phyloP scores from a whole-genome alignment of 2,113 vertebrate species.

The Rhipidura dahli region DNA sequence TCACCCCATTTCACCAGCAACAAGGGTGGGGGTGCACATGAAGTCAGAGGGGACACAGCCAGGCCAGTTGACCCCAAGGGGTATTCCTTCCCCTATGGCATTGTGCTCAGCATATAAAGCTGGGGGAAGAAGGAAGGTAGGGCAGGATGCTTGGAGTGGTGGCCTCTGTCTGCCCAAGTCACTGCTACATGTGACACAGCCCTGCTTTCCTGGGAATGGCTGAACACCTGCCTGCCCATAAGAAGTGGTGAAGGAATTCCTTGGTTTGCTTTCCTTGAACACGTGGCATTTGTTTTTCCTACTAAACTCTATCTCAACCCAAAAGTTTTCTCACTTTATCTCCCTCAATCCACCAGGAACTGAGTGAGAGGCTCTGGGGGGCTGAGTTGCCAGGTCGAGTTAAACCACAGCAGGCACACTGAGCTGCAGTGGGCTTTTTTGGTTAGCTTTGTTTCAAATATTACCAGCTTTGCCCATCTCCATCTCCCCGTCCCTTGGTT shows the following conservation, averaged over 20 bases:
- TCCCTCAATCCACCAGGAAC: neutral
- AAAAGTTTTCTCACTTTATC: neutral
- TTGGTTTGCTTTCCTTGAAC: neutral
- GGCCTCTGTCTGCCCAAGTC: neutral
- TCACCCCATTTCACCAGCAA: neutral
- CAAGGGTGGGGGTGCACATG: neutral
- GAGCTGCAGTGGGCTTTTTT: neutral
- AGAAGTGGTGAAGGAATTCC: neutral
- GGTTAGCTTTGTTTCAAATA: neutral
- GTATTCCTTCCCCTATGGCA: neutral
- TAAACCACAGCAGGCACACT: neutral
- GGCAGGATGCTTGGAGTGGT: neutral
- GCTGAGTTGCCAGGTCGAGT: neutral
- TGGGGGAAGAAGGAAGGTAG: neutral
- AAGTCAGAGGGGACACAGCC: neutral
- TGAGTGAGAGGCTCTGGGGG: neutral
- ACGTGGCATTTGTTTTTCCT: neutral
- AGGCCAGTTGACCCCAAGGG: neutral
- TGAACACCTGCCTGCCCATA: neutral
- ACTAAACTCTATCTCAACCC: neutral
- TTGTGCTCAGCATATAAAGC: neutral
- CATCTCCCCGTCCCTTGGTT: neutral
- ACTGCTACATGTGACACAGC: fast-evolving
- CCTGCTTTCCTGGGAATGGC: neutral
- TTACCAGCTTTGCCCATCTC: neutral